phyloP scores from a whole-genome alignment of 2,113 vertebrate species.

The Pterocles burchelli region DNA sequence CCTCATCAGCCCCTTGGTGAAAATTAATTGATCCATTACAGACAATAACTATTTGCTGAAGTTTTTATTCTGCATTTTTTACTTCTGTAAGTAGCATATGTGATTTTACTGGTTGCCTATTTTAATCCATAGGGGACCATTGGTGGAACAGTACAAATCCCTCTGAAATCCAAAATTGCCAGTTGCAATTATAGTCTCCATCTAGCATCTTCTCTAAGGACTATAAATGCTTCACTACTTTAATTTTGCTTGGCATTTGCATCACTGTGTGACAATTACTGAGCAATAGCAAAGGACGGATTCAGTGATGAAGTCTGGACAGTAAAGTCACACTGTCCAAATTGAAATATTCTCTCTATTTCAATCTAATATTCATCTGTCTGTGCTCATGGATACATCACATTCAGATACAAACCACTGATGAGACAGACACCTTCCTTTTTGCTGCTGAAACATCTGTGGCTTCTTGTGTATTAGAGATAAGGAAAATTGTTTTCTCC shows the following conservation, averaged over 20 bases:
- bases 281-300: not conserved
- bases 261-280: not conserved
- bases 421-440: not conserved
- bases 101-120: conserved; percentile 36
- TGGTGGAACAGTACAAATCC: conserved; percentile 34
- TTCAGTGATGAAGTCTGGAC: not conserved
- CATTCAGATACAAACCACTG: not conserved
- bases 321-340: not conserved
- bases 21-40: conserved; percentile 41
- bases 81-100: conserved; percentile 25
- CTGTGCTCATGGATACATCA: not conserved
- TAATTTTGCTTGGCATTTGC: conserved; percentile 33
- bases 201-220: conserved; percentile 41
- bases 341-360: not conserved
- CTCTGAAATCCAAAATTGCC: conserved; percentile 51
- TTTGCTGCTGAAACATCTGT: not conserved
- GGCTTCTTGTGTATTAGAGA: not conserved
- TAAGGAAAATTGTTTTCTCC: not conserved
- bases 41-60: conserved; percentile 36
- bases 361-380: not conserved
- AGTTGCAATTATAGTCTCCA: conserved; percentile 40
- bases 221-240: conserved; percentile 21
- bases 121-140: conserved; percentile 27
- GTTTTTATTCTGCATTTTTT: conserved; percentile 45
- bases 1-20: conserved; percentile 31